A percentile compares a stretch with the other conserved stretches of the same genome.
Conservation (phyloP, 2,797 vertebrate genomes). For the Glyptemys insculpta region DNA sequence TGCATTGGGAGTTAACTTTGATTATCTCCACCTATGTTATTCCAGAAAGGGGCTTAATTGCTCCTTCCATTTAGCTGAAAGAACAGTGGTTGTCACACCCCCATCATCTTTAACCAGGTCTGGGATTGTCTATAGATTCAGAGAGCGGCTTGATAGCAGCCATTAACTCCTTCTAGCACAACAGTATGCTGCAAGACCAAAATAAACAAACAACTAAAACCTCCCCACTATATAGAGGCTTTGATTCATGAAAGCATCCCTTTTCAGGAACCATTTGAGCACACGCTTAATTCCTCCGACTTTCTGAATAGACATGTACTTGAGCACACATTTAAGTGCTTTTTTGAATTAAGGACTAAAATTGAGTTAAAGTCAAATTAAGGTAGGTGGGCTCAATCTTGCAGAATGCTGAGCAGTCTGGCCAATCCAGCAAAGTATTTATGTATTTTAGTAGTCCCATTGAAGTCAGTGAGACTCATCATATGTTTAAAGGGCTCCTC, state of each 20-base stretch:
- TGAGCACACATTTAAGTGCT: background rate
- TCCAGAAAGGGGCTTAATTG: background rate
- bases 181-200: fast-evolving
- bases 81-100: fast-evolving
- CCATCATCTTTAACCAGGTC: background rate
- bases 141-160: background rate
- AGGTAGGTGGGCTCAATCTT: fast-evolving
- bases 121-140: background rate
- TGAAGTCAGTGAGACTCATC: background rate
- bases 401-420: background rate
- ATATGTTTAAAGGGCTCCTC: background rate
- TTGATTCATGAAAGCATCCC: fast-evolving
- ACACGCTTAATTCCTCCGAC: background rate
- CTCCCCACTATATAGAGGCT: background rate
- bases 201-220: background rate
- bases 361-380: background rate
- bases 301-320: background rate
- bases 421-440: background rate
- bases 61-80: background rate
- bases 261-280: background rate
- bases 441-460: background rate
- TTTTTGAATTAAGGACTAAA: background rate
- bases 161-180: fast-evolving
- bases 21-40: background rate
- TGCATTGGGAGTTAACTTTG: no score